Evolutionary conservation across 2,888 invertebrate species (phyloP).

Genomic region (Lacanobia wlatinum): DNA sequence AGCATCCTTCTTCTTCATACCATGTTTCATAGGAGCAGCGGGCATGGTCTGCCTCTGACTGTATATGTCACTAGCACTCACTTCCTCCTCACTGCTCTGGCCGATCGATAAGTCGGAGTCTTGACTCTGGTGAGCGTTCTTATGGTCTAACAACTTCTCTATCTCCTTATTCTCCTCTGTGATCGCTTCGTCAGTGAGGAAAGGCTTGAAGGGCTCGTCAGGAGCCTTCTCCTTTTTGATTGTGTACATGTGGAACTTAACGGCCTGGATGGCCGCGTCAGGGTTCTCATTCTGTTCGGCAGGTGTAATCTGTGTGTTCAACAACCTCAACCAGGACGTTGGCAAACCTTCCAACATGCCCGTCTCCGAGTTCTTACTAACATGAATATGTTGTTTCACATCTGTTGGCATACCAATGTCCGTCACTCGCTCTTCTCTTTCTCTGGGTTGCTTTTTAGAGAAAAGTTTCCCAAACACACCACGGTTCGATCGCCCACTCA

Average conservation of each 20-base stretch:
- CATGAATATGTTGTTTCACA: constrained; percentile 96
- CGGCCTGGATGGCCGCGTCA: constrained; percentile 96
- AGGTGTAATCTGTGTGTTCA: constrained; percentile 95
- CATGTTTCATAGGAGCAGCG: constrained; percentile 84
- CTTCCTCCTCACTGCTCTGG: constrained; percentile 90
- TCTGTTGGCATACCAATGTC: constrained; percentile 96
- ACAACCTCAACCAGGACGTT: constrained; percentile 94
- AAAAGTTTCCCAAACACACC: constrained; percentile 89
- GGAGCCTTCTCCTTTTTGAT: constrained; percentile 95
- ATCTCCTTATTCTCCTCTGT: constrained; percentile 96
- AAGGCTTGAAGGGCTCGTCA: constrained; percentile 94
- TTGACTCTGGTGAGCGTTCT: constrained; percentile 93
- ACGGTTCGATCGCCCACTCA: constrained; percentile 88
- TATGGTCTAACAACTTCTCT: constrained; percentile 93
- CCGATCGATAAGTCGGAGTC: constrained; percentile 89
- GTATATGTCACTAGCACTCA: constrained; percentile 81
- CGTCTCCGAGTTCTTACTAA: constrained; percentile 95
- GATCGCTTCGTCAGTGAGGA: constrained; percentile 95
- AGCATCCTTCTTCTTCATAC: constrained; percentile 84
- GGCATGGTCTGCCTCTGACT: constrained; percentile 91
- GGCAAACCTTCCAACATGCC: constrained; percentile 97
- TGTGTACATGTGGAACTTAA: constrained; percentile 97
- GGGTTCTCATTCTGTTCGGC: constrained; percentile 97
- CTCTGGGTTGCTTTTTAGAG: constrained; percentile 83
- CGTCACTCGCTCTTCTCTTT: constrained; percentile 89